Base-by-base conservation (phyloP, 1,140 invertebrate species). In the Chironomus striatipennis region DNA sequence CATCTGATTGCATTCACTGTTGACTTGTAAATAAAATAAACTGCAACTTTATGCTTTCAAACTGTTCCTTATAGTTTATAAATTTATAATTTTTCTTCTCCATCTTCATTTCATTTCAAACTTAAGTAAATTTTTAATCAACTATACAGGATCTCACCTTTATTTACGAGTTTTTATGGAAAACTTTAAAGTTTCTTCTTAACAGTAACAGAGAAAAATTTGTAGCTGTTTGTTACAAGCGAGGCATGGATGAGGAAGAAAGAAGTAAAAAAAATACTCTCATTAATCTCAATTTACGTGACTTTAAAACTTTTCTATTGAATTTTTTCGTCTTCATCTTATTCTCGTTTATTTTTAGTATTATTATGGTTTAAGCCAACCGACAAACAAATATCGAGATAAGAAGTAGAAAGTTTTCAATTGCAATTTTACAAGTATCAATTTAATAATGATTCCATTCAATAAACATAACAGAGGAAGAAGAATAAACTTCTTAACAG, bases 361-460 rank as follows among this genome's bases (percentile, higher is more conserved):
- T 34, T 34, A 34, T 34, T 34, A 34, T 34, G 24, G 24, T 34
- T 34, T 34, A 34, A 34, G 24, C 24, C 24, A 34, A 34, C 24
- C 24, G 24, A 34, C 24, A 34, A 34, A 34, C 24, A 34, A 34
- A 34, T 34, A 34, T 34, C 5, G 24, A 47, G 8, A 47, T 3
- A 15, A 47, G 15, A 15, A 57, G 47, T n/a, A 57, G n/a, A 5
- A n/a, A n/a, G 12, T 57, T 57, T n/a, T 57, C 47, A 57, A 57
- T 57, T 57, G 47, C 47, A 57, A 57, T 57, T 57, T 57, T 57
- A 57, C 47, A 57, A 57, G 47, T 57, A 57, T 57, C 47, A 57
- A 57, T 57, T 57, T 57, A 57, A 57, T 57, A 57, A 57, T 57
- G 47, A 57, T 57, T 57, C n/a, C 47, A n/a, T 57, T 57, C 47